phyloP scores from a whole-genome alignment of 2,797 vertebrate species.

The Sebastes vulpes region DNA sequence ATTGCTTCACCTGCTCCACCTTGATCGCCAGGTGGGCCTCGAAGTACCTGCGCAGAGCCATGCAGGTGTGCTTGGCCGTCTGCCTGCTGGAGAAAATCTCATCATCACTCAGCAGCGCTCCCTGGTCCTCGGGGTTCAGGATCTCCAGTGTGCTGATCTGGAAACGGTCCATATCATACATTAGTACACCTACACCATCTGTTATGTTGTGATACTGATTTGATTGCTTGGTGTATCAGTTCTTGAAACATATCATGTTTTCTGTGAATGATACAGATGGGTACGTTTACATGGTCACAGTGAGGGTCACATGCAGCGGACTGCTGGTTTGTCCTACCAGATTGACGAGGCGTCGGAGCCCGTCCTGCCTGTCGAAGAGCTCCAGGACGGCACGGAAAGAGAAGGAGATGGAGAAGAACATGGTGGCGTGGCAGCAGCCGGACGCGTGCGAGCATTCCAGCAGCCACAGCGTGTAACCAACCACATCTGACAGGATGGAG shows the following conservation, averaged over 20 bases:
- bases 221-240: neutral
- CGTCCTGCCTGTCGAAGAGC: conserved; percentile 97
- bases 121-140: conserved; percentile 97
- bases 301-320: neutral
- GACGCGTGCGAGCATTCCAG: conserved; percentile 99
- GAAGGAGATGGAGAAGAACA: conserved; percentile 99
- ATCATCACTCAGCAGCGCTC: conserved; percentile 95
- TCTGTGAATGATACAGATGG: neutral
- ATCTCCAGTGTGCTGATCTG: conserved; percentile 99
- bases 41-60: conserved; percentile 98
- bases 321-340: conserved; percentile 77
- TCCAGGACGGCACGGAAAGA: conserved; percentile 97
- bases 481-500: conserved; percentile 94
- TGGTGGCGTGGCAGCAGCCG: conserved; percentile 98
- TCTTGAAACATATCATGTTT: neutral
- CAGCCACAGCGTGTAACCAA: conserved; percentile 97
- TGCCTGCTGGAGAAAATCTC: conserved; percentile 99
- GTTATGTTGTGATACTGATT: neutral
- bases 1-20: conserved; percentile 98
- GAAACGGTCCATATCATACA: conserved; percentile 44
- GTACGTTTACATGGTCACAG: neutral
- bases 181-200: neutral
- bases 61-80: conserved; percentile 98
- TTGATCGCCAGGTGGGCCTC: conserved; percentile 99
- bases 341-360: conserved; percentile 96